Conservation (phyloP, 2,888 invertebrate species). For the Amblyjoppa fuscipennis region DNA sequence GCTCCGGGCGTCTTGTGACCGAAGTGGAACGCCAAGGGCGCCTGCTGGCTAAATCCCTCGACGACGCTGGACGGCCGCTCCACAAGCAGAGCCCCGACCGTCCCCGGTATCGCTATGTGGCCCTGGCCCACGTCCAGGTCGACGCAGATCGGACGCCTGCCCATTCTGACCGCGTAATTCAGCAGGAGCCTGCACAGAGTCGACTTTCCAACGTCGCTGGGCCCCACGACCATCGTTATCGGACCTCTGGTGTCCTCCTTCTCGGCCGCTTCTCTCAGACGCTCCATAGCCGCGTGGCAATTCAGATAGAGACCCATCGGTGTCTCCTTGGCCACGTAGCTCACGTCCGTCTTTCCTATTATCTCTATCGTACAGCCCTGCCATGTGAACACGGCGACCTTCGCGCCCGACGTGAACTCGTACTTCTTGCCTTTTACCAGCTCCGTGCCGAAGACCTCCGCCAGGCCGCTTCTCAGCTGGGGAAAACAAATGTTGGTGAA, state of each 20-base stretch:
- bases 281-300: constrained; percentile 97
- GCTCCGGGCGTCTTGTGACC: constrained; percentile 92
- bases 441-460: constrained; percentile 99
- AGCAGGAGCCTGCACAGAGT: constrained; percentile 95
- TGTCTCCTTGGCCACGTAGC: constrained; percentile 97
- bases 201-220: constrained; percentile 98
- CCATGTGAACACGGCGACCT: constrained; percentile 98
- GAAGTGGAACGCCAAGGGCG: constrained; percentile 97
- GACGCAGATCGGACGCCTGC: constrained; percentile 95
- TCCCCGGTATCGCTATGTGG: constrained; percentile 96
- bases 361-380: constrained; percentile 96
- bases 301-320: constrained; percentile 98
- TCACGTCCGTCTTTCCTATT: constrained; percentile 95
- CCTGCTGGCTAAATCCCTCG: constrained; percentile 97
- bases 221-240: constrained; percentile 96
- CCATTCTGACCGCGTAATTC: constrained; percentile 97
- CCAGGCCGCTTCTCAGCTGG: constrained; percentile 95
- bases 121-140: constrained; percentile 99
- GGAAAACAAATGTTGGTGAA: constrained; percentile 61
- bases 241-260: constrained; percentile 91
- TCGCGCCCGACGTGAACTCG: constrained; percentile 95
- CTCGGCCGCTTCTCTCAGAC: constrained; percentile 94
- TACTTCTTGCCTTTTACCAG: constrained; percentile 96
- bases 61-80: constrained; percentile 97
- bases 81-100: constrained; percentile 95